Evolutionary conservation across 2,113 vertebrate species (phyloP), one percentile per base, ranked within the genome.

Genomic region (Limanda limanda): DNA sequence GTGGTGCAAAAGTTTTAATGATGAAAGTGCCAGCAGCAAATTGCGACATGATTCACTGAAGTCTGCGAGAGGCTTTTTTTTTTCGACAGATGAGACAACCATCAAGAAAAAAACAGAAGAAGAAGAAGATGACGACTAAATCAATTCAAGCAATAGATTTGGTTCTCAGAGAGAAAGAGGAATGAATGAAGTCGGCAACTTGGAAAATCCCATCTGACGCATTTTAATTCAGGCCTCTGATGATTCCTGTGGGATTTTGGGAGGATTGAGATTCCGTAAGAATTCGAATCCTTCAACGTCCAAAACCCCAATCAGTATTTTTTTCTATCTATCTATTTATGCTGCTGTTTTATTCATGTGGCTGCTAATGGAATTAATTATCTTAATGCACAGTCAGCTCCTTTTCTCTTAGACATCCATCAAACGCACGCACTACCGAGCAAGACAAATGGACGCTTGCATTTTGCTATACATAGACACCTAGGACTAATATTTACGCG

Each of bases 1-100:
- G 57, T 61, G 59, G 27, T 67, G 88, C 81, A 76, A 84, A 87
- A 89, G 86, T 88, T 89, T 84, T 87, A 88, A 89, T 86, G 90
- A 87, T 83, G 71, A 88, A 83, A 87, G 64, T 75, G 86, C 84
- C 88, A 69, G 81, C 60, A 86, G 85, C 78, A 89, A 90, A 88
- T 89, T 85, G 80, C 35, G 59, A 90, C 80, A 91, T 64, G 79
- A 91, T 76, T 85, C 80, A 72, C 62, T 74, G 64, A 79, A 73
- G 82, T 47, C 66, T 58, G 58, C 15, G 9, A 81, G 78, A 70
- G 68, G 67, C 55, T 80, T 78, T 52, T 21, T 52, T 52, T 8
- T n/a, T 81, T 74, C 84, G 74, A 91, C 77, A 79, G 67, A 73
- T 63, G 67, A 82, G 64, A 86, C 78, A 78, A 81, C 37, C 54